Evolutionary conservation across 2,888 invertebrate species (phyloP).

Genomic region (Rosalia funebris): DNA sequence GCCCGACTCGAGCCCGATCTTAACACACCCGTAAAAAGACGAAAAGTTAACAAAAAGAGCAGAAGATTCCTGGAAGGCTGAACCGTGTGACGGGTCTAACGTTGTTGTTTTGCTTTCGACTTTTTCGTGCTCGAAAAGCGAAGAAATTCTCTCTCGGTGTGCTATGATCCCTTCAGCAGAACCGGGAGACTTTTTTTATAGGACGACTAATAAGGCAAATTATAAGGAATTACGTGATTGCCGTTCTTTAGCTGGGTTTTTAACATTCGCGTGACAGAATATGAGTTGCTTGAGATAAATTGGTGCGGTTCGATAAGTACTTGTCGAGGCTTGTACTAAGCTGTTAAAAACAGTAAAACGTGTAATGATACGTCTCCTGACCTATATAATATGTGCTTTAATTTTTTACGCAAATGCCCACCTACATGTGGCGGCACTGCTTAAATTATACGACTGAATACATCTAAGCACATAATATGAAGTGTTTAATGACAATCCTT

Average conservation of each 20-base stretch:
- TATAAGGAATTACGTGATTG: conserved; percentile 11
- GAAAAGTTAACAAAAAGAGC: conserved; percentile 13
- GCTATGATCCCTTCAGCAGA: conserved; percentile 17
- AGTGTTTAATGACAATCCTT: no score
- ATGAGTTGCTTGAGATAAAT: neutral
- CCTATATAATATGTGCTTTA: no score
- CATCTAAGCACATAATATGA: no score
- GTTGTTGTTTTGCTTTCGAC: conserved; percentile 16
- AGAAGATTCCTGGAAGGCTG: conserved; percentile 17
- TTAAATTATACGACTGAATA: no score
- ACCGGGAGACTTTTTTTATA: conserved; percentile 2
- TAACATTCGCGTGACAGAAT: conserved; percentile 6
- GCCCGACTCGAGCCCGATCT: conserved; percentile 16
- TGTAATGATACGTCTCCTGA: neutral
- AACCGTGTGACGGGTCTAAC: conserved; percentile 27
- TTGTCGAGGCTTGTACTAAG: neutral
- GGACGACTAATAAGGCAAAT: conserved; percentile 11
- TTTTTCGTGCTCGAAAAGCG: conserved; percentile 8
- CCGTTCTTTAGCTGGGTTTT: neutral
- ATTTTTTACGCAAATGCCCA: no score
- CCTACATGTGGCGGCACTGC: no score
- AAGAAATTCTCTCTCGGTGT: conserved; percentile 7
- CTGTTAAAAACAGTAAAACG: neutral
- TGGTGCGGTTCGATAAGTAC: conserved; percentile 4
- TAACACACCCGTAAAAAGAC: conserved; percentile 23